These are phyloP conservation scores for Silurus asotus DNA, from an alignment of 2,113 vertebrate genomes.

Conservation along the genomic window DNA sequence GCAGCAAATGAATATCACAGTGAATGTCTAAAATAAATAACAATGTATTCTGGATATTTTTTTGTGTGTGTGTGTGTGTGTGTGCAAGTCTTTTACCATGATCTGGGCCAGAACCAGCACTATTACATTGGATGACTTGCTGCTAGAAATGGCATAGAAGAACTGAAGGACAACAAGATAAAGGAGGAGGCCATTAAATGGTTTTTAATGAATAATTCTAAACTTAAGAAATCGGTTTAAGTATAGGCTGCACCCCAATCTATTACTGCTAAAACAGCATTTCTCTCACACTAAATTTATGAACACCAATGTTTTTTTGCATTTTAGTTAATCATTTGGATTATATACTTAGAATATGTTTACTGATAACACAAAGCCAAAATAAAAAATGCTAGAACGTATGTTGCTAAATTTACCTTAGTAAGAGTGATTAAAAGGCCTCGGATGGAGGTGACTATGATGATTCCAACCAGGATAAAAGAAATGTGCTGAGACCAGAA, in stretches of 20 bases:
- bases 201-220: not conserved
- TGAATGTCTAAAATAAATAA: not conserved
- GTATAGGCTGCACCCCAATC: not conserved
- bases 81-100: conserved; percentile 81
- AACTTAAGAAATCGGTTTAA: not conserved
- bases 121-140: conserved; percentile 98
- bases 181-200: not conserved
- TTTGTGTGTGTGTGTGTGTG: no score
- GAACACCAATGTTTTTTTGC: not conserved
- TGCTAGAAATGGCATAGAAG: conserved; percentile 98
- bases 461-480: conserved; percentile 98
- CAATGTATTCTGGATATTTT: not conserved
- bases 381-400: not conserved
- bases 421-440: conserved; percentile 96
- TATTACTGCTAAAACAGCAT: not conserved
- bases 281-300: not conserved
- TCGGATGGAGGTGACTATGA: conserved; percentile 96
- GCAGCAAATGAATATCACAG: conserved; percentile 4
- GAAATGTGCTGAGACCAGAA: conserved; percentile 99
- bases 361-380: not conserved
- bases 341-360: not conserved
- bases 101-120: conserved; percentile 98
- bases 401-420: conserved; percentile 77
- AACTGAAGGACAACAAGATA: conserved; percentile 74
- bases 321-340: not conserved